Base-by-base conservation (phyloP, 2,797 vertebrate species). In the Acestrorhynchus altus region DNA sequence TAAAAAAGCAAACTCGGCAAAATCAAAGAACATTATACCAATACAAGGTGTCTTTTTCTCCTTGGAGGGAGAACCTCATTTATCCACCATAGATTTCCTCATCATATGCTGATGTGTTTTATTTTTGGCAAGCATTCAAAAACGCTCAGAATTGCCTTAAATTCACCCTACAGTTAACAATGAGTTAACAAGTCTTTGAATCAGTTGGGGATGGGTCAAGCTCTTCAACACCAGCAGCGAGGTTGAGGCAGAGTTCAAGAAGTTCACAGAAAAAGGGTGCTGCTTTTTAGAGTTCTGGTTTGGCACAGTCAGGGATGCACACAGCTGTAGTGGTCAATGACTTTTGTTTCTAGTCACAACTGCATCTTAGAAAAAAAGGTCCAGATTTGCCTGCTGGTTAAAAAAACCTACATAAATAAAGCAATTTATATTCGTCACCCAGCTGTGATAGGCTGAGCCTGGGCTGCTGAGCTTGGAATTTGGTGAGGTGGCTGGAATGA, bases 381-480 rank as follows among this genome's bases (percentile, higher is more conserved):
- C 74, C 28, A 20, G 12, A 76, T 75, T 72, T 65, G 39, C 54
- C 10, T 20, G 2, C 12, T 70, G 68, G 60, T 20, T 12, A 66
- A 54, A 35, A 44, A 67, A 35, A 35, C 2, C 2, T 35, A 35
- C 2, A 35, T 35, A 86, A 87, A 87, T 74, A 77, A n/a, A 8
- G 49, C 78, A 76, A 89, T 90, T 90, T 92, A 89, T 89, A 85
- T 88, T 88, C 81, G 83, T 89, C 88, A 83, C 80, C 81, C 86
- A 88, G 85, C 88, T 89, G 85, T 85, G 86, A 68, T 72, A 85
- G 86, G 78, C 82, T 82, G 86, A 87, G 82, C 40, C 40, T 1
- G 81, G 78, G 70, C 61, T 85, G 79, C 80, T 74, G 75, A 28
- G 1, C 81, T 65, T 1, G 86, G 86, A 89, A 88, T 92, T 86